These are phyloP conservation scores for Porites australiensis DNA, from an alignment of 64 coral and sea anemone species.

Conservation along the genomic window DNA sequence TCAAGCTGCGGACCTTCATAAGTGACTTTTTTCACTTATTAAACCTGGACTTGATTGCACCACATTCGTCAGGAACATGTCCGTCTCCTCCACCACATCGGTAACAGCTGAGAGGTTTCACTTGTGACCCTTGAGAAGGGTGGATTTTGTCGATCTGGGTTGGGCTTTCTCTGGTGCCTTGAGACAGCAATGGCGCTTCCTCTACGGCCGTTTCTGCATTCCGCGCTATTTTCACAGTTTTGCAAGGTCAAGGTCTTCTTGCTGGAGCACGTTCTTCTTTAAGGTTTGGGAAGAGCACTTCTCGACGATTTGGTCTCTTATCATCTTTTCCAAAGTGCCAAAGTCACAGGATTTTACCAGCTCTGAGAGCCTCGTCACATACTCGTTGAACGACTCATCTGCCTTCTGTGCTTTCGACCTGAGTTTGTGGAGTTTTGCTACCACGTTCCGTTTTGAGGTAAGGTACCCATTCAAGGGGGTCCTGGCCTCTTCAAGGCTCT, in stretches of 20 bases:
- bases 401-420: conserved; percentile 1
- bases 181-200: not conserved
- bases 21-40: not conserved
- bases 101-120: conserved; percentile 30
- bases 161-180: conserved; percentile 29
- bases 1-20: not conserved
- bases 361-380: conserved; percentile 2
- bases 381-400: conserved; percentile 11
- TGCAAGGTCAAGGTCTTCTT: conserved; percentile 21
- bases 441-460: conserved; percentile 33
- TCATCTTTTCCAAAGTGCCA: conserved; percentile 29
- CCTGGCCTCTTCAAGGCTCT: not conserved
- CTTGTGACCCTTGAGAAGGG: not conserved
- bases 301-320: conserved; percentile 25
- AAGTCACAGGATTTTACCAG: conserved; percentile 33
- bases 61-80: conserved; percentile 19
- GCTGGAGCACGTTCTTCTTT: conserved; percentile 11
- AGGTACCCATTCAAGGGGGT: conserved; percentile 21
- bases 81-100: conserved; percentile 22
- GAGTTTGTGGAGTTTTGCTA: conserved; percentile 59
- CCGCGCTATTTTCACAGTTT: conserved; percentile 1
- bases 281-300: conserved; percentile 8
- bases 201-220: not conserved
- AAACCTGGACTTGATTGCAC: conserved; percentile 29
- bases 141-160: conserved; percentile 16